These are phyloP conservation scores for Gallinago jamesoni DNA, from an alignment of 2,113 vertebrate genomes.

Conservation along the genomic window DNA sequence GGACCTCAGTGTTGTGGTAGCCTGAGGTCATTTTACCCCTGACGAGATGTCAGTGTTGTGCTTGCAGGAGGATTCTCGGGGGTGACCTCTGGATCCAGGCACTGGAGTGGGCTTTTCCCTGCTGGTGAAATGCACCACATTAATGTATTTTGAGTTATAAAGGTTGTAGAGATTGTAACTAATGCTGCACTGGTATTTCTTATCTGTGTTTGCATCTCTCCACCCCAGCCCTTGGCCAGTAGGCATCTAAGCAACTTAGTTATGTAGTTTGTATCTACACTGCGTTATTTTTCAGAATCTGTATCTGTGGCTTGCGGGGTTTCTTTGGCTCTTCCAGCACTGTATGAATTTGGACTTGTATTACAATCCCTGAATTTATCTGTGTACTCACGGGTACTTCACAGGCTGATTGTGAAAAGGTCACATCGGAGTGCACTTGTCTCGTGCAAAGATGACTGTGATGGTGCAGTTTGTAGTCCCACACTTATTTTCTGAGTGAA, in stretches of 20 bases:
- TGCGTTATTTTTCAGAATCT: background rate
- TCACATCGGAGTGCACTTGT: fast-evolving
- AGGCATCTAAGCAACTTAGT: background rate
- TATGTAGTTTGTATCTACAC: background rate
- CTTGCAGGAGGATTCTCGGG: background rate
- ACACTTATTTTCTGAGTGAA: background rate
- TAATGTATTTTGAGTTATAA: fast-evolving
- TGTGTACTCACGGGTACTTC: background rate
- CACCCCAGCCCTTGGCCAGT: background rate
- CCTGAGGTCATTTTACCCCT: background rate
- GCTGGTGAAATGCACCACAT: background rate
- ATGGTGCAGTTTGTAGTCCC: background rate
- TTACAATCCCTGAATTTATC: background rate
- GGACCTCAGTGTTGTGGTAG: background rate
- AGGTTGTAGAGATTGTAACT: background rate
- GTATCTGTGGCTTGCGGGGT: background rate
- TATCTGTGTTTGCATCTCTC: background rate
- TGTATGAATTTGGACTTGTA: background rate
- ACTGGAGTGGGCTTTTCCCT: background rate
- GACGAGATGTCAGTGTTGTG: background rate
- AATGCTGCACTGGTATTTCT: background rate
- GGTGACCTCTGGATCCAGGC: background rate
- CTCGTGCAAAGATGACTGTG: background rate
- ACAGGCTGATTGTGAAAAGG: background rate
- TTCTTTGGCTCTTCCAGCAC: background rate